Conservation (phyloP, 2,888 invertebrate species). For the Ochlodes sylvanus region DNA sequence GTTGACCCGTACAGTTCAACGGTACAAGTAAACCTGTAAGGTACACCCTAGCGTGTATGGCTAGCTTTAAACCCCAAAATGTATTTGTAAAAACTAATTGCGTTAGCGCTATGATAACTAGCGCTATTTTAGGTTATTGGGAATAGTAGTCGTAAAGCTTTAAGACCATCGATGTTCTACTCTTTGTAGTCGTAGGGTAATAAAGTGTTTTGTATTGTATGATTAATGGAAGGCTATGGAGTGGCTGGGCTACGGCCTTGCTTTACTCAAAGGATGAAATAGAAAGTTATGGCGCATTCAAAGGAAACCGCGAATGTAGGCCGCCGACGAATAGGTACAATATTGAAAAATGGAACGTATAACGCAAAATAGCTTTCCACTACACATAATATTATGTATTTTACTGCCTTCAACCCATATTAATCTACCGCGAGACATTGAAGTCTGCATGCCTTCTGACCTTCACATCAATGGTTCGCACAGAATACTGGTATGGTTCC, state of each 20-base stretch:
- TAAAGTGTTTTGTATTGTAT: conserved; percentile 19
- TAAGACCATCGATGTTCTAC: background rate
- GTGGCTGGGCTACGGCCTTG: conserved; percentile 22
- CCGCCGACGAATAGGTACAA: conserved; percentile 26
- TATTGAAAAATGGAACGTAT: conserved; percentile 31
- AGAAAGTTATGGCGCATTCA: conserved; percentile 31
- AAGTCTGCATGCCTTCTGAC: background rate
- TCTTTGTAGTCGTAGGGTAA: background rate
- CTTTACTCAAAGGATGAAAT: conserved; percentile 16
- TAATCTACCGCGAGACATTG: background rate
- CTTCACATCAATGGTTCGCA: too few relatives aligned
- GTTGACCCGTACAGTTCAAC: too few relatives aligned
- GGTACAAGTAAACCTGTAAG: too few relatives aligned
- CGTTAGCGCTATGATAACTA: background rate
- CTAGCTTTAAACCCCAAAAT: too few relatives aligned
- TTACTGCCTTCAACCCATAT: background rate
- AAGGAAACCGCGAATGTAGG: conserved; percentile 33
- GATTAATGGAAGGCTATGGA: conserved; percentile 16
- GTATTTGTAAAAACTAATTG: background rate
- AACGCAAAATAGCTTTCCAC: conserved; percentile 2
- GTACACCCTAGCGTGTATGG: too few relatives aligned
- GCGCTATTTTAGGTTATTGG: conserved; percentile 1
- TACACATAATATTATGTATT: background rate
- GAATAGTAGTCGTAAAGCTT: conserved; percentile 13
- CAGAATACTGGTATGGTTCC: too few relatives aligned